Evolutionary conservation across 2,888 invertebrate genomes (phyloP), one percentile per base, ranked within the genome.

Genomic region (Gortyna flavago): DNA sequence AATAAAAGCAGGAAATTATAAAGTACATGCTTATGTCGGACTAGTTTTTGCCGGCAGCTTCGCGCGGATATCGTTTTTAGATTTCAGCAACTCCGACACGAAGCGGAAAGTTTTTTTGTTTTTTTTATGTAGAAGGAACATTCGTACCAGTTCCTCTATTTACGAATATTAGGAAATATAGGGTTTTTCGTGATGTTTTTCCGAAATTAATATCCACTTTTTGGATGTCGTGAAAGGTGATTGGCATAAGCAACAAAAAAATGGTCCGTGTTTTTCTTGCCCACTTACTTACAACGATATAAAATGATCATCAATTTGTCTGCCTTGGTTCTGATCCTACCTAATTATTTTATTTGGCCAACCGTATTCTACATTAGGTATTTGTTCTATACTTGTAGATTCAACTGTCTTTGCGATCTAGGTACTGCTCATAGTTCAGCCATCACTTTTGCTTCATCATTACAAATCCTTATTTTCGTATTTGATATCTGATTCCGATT

Each of bases 1-100:
- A 66, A 78, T 51, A 59, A 64, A 59, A 66, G 64, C 84, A 75
- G 84, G 84, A 84, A 86, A 84, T 84, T 86, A 84, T 71, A 62
- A 75, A 84, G 72, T 75, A 75, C 75, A 66, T 69, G 71, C 72
- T 71, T 71, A 68, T 73, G 87, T 84, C 41, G 67, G 59, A 68
- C 72, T 84, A 75, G 66, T 84, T 84, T 75, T 79, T 79, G 61
- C 62, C 21, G 38, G 48, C 61, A 35, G 64, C 21, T 65, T 51
- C 29, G 18, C 32, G 32, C 61, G 72, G 72, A 84, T 84, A 79
- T 79, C 57, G 62, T 86, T 86, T 79, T 84, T 73, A 75, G 75
- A 84, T 86, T 84, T 79, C 80, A 80, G 48, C 57, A 62, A 68
- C 67, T 75, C 66, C 61, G 48, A 64, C 67, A 65, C 61, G 61